Base-by-base conservation (phyloP, 2,797 vertebrate genomes). In the Mus minutoides region DNA sequence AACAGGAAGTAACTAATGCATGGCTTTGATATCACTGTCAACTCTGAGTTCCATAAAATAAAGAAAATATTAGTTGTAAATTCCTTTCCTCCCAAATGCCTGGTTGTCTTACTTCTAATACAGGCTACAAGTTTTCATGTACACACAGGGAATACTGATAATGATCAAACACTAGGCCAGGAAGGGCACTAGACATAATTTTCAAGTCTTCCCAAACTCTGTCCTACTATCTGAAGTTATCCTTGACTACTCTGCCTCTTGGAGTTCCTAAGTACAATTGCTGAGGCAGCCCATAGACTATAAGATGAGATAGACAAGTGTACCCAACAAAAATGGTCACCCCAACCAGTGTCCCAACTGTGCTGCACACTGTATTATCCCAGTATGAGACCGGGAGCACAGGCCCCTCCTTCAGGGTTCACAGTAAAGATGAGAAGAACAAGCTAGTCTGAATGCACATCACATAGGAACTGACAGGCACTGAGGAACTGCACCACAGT, bases 51-150 rank as follows among this genome's bases (percentile, higher is more conserved):
- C 89, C 54, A 88, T 31, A 60, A 78, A 91, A 86, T 2, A 87
- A 19, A 31, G 34, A 52, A 88, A 92, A 79, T 91, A 29, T 77
- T 85, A 88, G 26, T 91, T 93, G 94, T 76, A 58, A 92, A 88
- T 71, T 49, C 29, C 83, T 94, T 56, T 79, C 43, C 34, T 93
- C 80, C 52, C 64, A 26, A 69, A 92, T 90, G n/a, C 6, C 34
- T 62, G 34, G 82, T 24, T 19, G 34, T 6, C 19, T 93, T 54
- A 69, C 22, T 75, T 92, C 46, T 79, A 88, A 93, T 46, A 82
- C 84, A 86, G 49, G 67, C 21, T 56, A 26, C 26, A 2, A 71
- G 62, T 64, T 86, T 56, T 31, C 76, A 77, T 19, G 8, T 26
- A 58, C 17, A 21, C 2, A 49, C 26, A 75, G 9, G 31, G 0